Conservation (phyloP, 1,140 invertebrate genomes). For the Drosophila subobscura region DNA sequence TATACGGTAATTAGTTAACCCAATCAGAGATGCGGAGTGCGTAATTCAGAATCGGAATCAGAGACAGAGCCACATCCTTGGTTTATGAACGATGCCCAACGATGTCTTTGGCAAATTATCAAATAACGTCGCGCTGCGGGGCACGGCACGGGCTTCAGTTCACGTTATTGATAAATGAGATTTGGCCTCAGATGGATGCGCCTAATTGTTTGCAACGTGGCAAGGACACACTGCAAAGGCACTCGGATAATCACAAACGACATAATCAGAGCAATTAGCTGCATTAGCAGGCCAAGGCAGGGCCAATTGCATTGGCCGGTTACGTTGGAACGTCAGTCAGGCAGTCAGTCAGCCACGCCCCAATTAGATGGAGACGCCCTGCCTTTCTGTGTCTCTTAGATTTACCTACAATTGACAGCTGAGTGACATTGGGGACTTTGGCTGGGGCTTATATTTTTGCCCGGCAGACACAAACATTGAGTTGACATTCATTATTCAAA, state of each 20-base stretch:
- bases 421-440: conserved; percentile 52
- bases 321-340: conserved; percentile 29
- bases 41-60: neutral
- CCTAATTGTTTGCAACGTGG: conserved; percentile 63
- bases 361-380: conserved; percentile 28
- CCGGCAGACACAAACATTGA: conserved; percentile 37
- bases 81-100: conserved; percentile 10
- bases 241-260: conserved; percentile 69
- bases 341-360: conserved; percentile 32
- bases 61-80: neutral
- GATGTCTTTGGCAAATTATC: conserved; percentile 49
- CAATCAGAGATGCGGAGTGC: conserved; percentile 19
- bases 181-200: conserved; percentile 50
- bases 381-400: conserved; percentile 16
- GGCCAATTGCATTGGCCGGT: conserved; percentile 28
- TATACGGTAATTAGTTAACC: conserved; percentile 33
- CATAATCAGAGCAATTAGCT: conserved; percentile 74
- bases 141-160: neutral
- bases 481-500: conserved; percentile 71
- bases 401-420: conserved; percentile 55
- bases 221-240: conserved; percentile 4
- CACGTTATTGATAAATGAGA: conserved; percentile 70
- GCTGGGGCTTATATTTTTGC: conserved; percentile 59
- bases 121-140: conserved; percentile 25
- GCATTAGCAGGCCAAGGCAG: conserved; percentile 65